Percentiles rank a stretch among this genome's conserved stretches.
These are phyloP conservation scores for Drepana falcataria DNA, from an alignment of 2,888 invertebrate species.

Conservation along the genomic window DNA sequence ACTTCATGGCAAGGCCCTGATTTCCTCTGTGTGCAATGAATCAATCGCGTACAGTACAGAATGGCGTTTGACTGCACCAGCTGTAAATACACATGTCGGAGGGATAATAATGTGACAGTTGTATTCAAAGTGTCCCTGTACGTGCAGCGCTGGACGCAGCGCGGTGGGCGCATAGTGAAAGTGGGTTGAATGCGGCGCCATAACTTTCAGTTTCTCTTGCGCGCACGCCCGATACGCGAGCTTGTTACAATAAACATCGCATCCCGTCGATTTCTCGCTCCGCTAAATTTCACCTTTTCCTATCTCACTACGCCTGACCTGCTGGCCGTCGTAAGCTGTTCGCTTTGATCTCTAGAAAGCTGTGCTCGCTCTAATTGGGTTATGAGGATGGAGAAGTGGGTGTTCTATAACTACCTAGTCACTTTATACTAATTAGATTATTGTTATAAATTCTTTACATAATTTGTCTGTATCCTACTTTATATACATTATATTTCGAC, in stretches of 20 bases:
- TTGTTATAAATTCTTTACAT: not conserved
- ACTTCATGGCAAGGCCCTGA: too few relatives aligned
- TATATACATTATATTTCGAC: too few relatives aligned
- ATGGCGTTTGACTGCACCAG: too few relatives aligned
- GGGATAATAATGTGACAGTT: not conserved
- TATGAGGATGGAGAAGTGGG: conserved; percentile 8
- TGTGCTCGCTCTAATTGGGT: conserved; percentile 18
- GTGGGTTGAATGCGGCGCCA: conserved; percentile 75
- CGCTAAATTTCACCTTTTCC: conserved; percentile 76
- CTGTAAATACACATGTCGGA: not conserved
- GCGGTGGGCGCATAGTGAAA: conserved; percentile 55
- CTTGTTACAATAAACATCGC: conserved; percentile 76
- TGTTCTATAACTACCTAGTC: conserved; percentile 4
- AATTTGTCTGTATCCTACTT: too few relatives aligned
- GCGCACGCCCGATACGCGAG: conserved; percentile 62
- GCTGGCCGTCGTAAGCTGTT: conserved; percentile 27
- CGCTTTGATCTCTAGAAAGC: conserved; percentile 51
- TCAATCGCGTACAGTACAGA: too few relatives aligned
- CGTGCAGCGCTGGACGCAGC: not conserved
- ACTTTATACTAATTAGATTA: not conserved
- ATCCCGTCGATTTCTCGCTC: conserved; percentile 77
- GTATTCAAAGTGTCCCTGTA: not conserved
- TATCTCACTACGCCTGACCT: conserved; percentile 58
- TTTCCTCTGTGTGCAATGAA: too few relatives aligned
- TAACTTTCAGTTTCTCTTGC: conserved; percentile 77